Base-by-base conservation (phyloP, 2,888 invertebrate genomes). In the Amaurobius ferox region DNA sequence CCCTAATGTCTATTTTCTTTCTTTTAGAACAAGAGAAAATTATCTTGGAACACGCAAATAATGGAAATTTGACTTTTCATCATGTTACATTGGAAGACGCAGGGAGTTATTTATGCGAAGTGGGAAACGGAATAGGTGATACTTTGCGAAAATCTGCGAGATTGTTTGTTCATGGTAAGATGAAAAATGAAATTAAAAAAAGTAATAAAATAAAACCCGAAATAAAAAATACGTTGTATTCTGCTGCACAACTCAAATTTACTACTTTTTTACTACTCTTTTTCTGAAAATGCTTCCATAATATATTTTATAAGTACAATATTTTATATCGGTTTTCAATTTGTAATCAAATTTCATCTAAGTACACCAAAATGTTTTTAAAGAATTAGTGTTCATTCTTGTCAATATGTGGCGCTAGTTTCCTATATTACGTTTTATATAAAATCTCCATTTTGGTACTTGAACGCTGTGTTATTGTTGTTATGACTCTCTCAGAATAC, bases 321-420 rank as follows among this genome's bases (percentile, higher is more conserved):
- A n/a, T n/a, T n/a, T n/a, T n/a, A n/a, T n/a, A n/a, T n/a, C n/a
- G n/a, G n/a, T n/a, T n/a, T n/a, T n/a, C n/a, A n/a, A n/a, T n/a
- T n/a, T n/a, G n/a, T n/a, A n/a, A n/a, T n/a, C n/a, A n/a, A n/a
- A n/a, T n/a, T n/a, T n/a, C n/a, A n/a, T n/a, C n/a, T n/a, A n/a
- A n/a, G n/a, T n/a, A n/a, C n/a, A n/a, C n/a, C n/a, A n/a, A n/a
- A n/a, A n/a, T n/a, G n/a, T n/a, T n/a, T n/a, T n/a, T n/a, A n/a
- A n/a, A n/a, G n/a, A n/a, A n/a, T 16, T 83, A 76, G 76, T 83
- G 28, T 73, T 0, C 0, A 11, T 76, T 83, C 44, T 32, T 55
- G 81, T 70, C 83, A 26, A 71, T 39, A 40, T 72, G 83, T 71
- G 83, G 83, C 83, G 83, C 83, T 83, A 83, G 77, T 29, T 40